A percentile compares a stretch with the other conserved stretches of the same genome.
Conservation (phyloP, 2,797 vertebrate species). For the Iguana delicatissima region DNA sequence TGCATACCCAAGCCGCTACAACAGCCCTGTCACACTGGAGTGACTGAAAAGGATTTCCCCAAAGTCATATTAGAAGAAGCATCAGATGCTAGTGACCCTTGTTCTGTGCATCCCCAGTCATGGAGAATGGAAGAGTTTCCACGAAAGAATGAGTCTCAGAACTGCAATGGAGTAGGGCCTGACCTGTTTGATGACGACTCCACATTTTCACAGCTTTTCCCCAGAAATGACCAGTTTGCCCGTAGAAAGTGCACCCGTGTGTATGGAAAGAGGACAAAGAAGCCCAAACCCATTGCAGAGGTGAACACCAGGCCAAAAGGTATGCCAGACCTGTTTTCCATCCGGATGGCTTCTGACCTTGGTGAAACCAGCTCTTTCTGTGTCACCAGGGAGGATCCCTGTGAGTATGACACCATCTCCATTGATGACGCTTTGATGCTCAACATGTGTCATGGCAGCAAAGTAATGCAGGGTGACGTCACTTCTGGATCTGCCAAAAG, state of each 20-base stretch:
- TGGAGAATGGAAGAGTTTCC: constrained; percentile 46
- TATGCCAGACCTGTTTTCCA: constrained; percentile 64
- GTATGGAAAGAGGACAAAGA: constrained; percentile 91
- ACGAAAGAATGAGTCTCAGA: neutral
- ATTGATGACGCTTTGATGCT: constrained; percentile 87
- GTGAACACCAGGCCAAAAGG: constrained; percentile 51
- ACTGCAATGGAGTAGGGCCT: rapidly evolving
- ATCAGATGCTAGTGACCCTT: rapidly evolving
- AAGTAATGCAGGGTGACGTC: constrained; percentile 70
- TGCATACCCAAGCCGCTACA: neutral
- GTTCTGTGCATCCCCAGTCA: neutral
- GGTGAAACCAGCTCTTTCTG: constrained; percentile 78
- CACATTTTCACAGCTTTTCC: constrained; percentile 92
- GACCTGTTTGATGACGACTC: constrained; percentile 90
- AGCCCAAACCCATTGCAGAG: constrained; percentile 70
- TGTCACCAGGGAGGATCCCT: constrained; percentile 80
- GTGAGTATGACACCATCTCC: constrained; percentile 86
- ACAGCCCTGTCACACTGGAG: neutral
- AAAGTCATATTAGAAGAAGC: neutral
- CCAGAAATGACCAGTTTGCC: constrained; percentile 85
- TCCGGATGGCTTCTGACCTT: constrained; percentile 77
- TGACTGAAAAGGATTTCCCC: rapidly evolving
- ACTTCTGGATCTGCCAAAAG: constrained; percentile 53
- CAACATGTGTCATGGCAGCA: constrained; percentile 86
- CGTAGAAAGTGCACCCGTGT: constrained; percentile 91